A percentile compares a stretch with the other conserved stretches of the same genome.
phyloP scores from a whole-genome alignment of 1,140 invertebrate genomes.

The Saccostrea echinata region DNA sequence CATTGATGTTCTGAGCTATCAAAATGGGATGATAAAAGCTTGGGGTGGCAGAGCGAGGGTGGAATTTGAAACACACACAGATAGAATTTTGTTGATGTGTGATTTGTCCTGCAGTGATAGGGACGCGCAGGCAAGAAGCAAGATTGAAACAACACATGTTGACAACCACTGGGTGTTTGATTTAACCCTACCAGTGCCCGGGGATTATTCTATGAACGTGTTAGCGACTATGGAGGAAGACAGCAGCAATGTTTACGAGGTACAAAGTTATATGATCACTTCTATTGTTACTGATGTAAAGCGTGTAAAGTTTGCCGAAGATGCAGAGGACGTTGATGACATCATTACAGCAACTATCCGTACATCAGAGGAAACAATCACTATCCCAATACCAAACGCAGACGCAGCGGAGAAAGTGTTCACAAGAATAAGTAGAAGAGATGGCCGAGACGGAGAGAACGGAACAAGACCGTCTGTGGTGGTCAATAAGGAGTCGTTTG shows the following conservation, averaged over 20 bases:
- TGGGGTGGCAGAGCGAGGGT: constrained; percentile 42
- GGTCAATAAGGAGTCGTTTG: constrained; percentile 15
- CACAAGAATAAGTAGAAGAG: constrained; percentile 39
- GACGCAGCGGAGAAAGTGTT: constrained; percentile 23
- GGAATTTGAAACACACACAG: constrained; percentile 39
- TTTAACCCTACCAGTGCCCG: constrained; percentile 43
- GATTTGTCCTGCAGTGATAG: constrained; percentile 47
- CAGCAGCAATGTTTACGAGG: constrained; percentile 26
- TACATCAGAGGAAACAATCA: constrained; percentile 46
- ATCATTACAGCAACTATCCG: constrained; percentile 50
- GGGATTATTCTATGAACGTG: constrained; percentile 54
- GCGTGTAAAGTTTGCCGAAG: constrained; percentile 52
- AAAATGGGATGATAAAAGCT: constrained; percentile 40
- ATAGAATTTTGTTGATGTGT: constrained; percentile 36
- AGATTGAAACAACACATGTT: neutral
- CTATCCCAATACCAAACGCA: constrained; percentile 46
- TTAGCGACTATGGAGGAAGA: constrained; percentile 48
- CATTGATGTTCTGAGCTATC: constrained; percentile 39
- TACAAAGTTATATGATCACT: constrained; percentile 52
- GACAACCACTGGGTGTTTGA: constrained; percentile 50
- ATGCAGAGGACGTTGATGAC: constrained; percentile 45
- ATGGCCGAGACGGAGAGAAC: constrained; percentile 40
- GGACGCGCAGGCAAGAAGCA: constrained; percentile 43
- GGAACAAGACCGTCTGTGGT: constrained; percentile 7
- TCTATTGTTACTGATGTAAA: constrained; percentile 41